These are phyloP conservation scores for Lysandra bellargus DNA, from an alignment of 2,888 invertebrate species.

Conservation along the genomic window DNA sequence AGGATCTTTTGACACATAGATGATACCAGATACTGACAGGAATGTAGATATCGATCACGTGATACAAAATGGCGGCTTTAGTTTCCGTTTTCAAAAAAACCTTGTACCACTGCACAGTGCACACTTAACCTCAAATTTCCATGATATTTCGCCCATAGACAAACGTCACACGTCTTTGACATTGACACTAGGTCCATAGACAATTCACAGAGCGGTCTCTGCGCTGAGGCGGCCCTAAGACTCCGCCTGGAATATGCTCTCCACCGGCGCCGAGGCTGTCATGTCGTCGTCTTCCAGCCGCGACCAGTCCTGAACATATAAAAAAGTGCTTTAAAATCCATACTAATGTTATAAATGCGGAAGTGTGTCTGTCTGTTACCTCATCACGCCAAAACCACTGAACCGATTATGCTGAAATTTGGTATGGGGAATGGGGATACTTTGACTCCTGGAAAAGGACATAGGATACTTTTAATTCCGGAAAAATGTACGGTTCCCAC, in stretches of 20 bases:
- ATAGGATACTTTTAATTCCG: too few relatives aligned
- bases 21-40: neutral
- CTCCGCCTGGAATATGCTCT: constrained; percentile 66
- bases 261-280: constrained; percentile 65
- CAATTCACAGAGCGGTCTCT: constrained; percentile 41
- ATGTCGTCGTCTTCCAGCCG: constrained; percentile 62
- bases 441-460: too few relatives aligned
- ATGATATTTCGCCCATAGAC: neutral
- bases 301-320: constrained; percentile 64
- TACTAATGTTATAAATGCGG: too few relatives aligned
- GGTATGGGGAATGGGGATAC: too few relatives aligned
- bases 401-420: too few relatives aligned
- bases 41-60: neutral
- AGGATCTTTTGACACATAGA: neutral
- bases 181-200: constrained; percentile 5
- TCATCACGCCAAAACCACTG: too few relatives aligned
- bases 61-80: neutral
- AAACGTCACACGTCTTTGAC: neutral
- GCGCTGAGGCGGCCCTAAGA: constrained; percentile 53
- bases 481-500: too few relatives aligned
- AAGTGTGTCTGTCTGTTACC: too few relatives aligned
- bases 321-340: neutral
- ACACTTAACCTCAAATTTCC: neutral
- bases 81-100: neutral
- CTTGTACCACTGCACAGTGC: too few relatives aligned